A percentile compares a stretch with the other conserved stretches of the same genome.
phyloP scores from a whole-genome alignment of 2,797 vertebrate genomes.

The Eidolon dupreanum region DNA sequence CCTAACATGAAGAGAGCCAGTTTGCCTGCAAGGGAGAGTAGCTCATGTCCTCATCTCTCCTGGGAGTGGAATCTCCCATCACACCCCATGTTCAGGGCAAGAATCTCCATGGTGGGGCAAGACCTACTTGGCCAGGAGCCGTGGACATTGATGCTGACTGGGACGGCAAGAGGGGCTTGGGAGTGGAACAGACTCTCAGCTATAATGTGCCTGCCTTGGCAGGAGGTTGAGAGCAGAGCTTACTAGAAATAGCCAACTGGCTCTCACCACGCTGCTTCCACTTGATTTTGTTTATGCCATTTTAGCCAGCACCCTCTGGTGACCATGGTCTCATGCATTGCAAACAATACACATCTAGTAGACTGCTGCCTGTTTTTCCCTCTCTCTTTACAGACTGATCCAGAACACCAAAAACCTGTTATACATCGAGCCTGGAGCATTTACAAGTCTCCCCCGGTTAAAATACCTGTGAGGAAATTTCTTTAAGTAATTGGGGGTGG shows the following conservation, averaged over 20 bases:
- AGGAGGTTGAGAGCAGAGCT: background rate
- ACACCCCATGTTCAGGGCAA: too few species aligned
- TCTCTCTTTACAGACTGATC: conserved; percentile 87
- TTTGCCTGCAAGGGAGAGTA: background rate
- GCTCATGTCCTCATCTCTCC: background rate
- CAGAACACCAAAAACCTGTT: conserved; percentile 92
- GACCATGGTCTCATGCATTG: background rate
- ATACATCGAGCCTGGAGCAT: conserved; percentile 90
- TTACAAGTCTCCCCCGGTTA: conserved; percentile 92
- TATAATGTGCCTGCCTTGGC: background rate
- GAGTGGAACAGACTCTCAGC: background rate
- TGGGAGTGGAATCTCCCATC: background rate
- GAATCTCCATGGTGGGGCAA: background rate
- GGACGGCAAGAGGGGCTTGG: background rate
- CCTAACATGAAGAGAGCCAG: background rate
- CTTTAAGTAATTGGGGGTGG: conserved; percentile 37
- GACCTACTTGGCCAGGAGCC: background rate
- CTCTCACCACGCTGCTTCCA: background rate
- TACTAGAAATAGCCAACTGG: background rate
- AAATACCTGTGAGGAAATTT: conserved; percentile 92
- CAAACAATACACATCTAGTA: background rate
- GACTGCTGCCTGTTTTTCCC: background rate
- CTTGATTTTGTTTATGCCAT: background rate
- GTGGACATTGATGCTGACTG: background rate
- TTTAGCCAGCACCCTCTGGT: background rate